A percentile compares a stretch with the other conserved stretches of the same genome.
Conservation (phyloP, 2,888 invertebrate species). For the Unio delphinus region DNA sequence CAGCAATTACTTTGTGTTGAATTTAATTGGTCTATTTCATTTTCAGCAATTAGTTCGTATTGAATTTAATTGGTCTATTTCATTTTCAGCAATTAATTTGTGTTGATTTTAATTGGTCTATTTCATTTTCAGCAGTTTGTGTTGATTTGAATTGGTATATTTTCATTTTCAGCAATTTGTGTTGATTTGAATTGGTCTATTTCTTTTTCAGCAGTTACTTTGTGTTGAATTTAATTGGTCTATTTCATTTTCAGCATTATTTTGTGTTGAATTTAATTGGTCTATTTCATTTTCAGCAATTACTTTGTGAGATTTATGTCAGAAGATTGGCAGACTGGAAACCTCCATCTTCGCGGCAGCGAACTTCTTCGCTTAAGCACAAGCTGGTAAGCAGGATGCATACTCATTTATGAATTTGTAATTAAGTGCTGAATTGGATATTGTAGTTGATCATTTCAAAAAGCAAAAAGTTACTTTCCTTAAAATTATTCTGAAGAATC, state of each 20-base stretch:
- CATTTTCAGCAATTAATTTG: slow-evolving; percentile 37
- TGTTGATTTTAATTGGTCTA: slow-evolving; percentile 12
- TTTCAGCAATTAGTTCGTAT: slow-evolving; percentile 43
- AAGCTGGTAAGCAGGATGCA: slow-evolving; percentile 18
- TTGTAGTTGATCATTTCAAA: no score
- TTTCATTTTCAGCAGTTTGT: slow-evolving; percentile 36
- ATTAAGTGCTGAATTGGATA: background rate
- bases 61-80: background rate
- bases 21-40: slow-evolving; percentile 3
- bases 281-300: slow-evolving; percentile 32
- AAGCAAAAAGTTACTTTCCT: no score
- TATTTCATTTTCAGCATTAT: slow-evolving; percentile 17
- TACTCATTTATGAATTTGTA: background rate
- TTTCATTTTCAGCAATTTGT: slow-evolving; percentile 25
- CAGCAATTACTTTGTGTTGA: slow-evolving; percentile 13
- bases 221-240: slow-evolving; percentile 7
- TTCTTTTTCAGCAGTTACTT: slow-evolving; percentile 30
- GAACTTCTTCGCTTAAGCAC: slow-evolving; percentile 20
- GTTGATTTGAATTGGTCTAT: slow-evolving; percentile 1
- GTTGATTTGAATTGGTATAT: slow-evolving; percentile 3
- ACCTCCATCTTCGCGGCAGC: slow-evolving; percentile 29
- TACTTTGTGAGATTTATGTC: slow-evolving; percentile 55
- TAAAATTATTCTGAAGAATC: no score
- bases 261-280: slow-evolving; percentile 1
- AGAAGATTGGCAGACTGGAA: slow-evolving; percentile 36